Percentiles rank a stretch among this genome's conserved stretches.
phyloP scores from a whole-genome alignment of 2,888 invertebrate species.

The Eucriotettix oculatus region DNA sequence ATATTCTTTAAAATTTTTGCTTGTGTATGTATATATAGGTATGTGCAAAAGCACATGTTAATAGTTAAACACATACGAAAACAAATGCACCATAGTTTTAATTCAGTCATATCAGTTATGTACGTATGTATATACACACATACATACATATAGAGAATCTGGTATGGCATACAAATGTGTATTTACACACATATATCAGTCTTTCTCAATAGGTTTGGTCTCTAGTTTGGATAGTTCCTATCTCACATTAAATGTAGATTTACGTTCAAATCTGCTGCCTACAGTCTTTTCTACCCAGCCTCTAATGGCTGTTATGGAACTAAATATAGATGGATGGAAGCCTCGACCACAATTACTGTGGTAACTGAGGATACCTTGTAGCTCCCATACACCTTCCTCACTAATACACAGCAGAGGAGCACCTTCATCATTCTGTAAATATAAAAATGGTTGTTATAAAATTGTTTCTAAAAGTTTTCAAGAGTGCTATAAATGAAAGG shows the following conservation, averaged over 20 bases:
- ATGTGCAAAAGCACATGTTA: too few relatives aligned
- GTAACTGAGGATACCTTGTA: conserved; percentile 41
- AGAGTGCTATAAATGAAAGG: not conserved
- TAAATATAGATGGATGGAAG: conserved; percentile 38
- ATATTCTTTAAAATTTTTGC: too few relatives aligned
- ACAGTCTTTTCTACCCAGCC: conserved; percentile 29
- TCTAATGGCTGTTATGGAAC: conserved; percentile 24
- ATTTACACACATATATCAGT: too few relatives aligned
- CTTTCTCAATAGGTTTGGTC: too few relatives aligned
- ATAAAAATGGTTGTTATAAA: conserved; percentile 3
- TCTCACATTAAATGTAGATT: not conserved
- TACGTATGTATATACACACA: too few relatives aligned
- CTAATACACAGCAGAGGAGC: conserved; percentile 44
- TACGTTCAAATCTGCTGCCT: conserved; percentile 16
- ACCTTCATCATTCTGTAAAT: conserved; percentile 44
- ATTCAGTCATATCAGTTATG: too few relatives aligned
- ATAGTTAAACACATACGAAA: too few relatives aligned
- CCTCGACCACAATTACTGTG: conserved; percentile 40
- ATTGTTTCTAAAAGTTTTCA: not conserved
- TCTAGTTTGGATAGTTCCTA: not conserved
- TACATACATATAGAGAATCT: too few relatives aligned
- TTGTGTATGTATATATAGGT: too few relatives aligned
- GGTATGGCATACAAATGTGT: too few relatives aligned
- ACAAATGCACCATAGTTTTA: too few relatives aligned
- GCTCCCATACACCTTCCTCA: conserved; percentile 35